phyloP scores from a whole-genome alignment of 2,113 vertebrate species.

The Prochilodus magdalenae region DNA sequence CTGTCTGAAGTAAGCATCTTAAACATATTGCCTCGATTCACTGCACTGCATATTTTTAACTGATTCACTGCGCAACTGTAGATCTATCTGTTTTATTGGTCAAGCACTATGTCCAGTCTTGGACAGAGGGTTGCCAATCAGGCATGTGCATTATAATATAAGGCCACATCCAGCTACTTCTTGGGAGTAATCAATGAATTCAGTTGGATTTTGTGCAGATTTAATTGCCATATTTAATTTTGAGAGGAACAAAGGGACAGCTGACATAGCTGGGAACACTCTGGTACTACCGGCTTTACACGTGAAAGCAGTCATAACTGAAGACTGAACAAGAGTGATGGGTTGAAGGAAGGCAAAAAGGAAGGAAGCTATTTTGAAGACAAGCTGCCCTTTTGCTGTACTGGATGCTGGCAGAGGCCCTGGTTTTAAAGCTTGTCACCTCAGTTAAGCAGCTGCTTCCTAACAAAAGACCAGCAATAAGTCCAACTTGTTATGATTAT shows the following conservation, averaged over 20 bases:
- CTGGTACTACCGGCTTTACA: too few species aligned
- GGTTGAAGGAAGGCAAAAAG: too few species aligned
- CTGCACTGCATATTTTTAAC: too few species aligned
- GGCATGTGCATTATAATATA: neutral
- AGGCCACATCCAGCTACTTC: neutral
- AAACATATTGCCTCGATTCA: too few species aligned
- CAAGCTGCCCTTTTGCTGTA: neutral
- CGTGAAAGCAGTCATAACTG: neutral
- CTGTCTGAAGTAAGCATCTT: too few species aligned
- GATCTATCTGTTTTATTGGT: too few species aligned
- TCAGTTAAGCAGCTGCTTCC: constrained; percentile 70
- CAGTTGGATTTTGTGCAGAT: too few species aligned
- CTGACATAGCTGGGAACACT: too few species aligned
- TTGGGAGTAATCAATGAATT: neutral
- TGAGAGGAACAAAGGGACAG: too few species aligned
- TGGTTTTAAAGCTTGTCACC: constrained; percentile 34
- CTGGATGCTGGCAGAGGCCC: constrained; percentile 14
- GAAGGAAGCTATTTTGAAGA: neutral
- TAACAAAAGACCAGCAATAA: constrained; percentile 68
- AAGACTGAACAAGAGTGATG: neutral
- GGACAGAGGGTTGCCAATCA: neutral
- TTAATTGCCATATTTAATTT: too few species aligned
- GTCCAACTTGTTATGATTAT: constrained; percentile 69
- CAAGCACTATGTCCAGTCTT: too few species aligned
- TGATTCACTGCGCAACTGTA: too few species aligned